Base-by-base conservation (phyloP, 1,140 invertebrate genomes). In the Grapholita molesta region DNA sequence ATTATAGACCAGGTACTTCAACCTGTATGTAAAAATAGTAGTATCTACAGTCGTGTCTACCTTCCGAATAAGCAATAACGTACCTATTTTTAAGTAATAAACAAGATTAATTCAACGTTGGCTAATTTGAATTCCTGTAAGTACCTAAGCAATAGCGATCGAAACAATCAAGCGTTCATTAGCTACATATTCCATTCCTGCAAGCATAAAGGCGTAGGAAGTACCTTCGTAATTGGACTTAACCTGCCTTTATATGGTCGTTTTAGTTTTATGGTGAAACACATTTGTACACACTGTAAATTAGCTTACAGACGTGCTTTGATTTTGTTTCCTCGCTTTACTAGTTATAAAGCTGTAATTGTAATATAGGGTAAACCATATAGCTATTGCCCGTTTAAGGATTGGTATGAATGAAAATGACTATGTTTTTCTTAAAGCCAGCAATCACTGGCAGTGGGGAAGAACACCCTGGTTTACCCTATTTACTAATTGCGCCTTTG, bases 101-200 rank as follows among this genome's bases (percentile, higher is more conserved):
- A n/a, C n/a, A n/a, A n/a, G n/a, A n/a, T n/a, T n/a, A n/a, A n/a
- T n/a, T n/a, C n/a, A n/a, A n/a, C n/a, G n/a, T n/a, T n/a, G n/a
- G n/a, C n/a, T 30, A 30, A 30, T 30, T 30, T 30, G 28, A 28
- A 61, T 30, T 57, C 53, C 25, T 57, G 12, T 57, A 18, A 9
- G 24, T 48, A 15, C 11, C 11, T 12, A 61, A 61, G 55, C 55
- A 61, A 25, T 61, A 30, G 24, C 15, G 15, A 28, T 32, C 24
- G 24, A 15, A 30, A 61, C 25, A 61, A 61, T 61, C 55, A 61
- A 28, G 55, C 55, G 32, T 61, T 61, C 30, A 61, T 61, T 61
- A 61, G 55, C 55, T 61, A 61, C 55, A 61, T 61, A 61, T 30
- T 15, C 55, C 55, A 61, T 61, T 61, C 12, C 23, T 61, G 55